phyloP scores from a whole-genome alignment of 37 sponge, comb jelly and placozoan species.

The Agelas oroides region DNA sequence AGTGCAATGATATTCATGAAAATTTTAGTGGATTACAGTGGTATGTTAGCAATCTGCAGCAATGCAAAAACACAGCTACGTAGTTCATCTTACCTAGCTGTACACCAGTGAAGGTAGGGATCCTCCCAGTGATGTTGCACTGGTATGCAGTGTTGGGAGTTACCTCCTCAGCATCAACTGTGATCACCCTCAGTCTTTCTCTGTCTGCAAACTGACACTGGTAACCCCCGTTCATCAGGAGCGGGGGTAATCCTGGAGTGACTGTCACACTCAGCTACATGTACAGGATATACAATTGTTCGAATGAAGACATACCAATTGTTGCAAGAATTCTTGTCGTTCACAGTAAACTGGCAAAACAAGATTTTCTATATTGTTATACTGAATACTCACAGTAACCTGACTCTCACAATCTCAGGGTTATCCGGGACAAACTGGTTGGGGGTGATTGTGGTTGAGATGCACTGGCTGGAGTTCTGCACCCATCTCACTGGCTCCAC shows the following conservation, averaged over 20 bases:
- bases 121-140: constrained; percentile 20
- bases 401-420: constrained; percentile 30
- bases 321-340: too few species aligned
- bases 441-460: constrained; percentile 17
- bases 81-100: not conserved
- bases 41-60: not conserved
- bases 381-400: too few species aligned
- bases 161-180: constrained; percentile 23
- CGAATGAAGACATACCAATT: too few species aligned
- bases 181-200: constrained; percentile 6
- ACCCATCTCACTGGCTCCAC: constrained; percentile 30
- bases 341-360: too few species aligned
- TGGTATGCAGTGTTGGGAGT: not conserved
- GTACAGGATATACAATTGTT: too few species aligned
- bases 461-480: constrained; percentile 1
- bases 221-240: constrained; percentile 27
- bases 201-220: constrained; percentile 30
- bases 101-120: constrained; percentile 12
- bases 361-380: too few species aligned
- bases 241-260: constrained; percentile 43
- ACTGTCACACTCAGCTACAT: constrained; percentile 13
- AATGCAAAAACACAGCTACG: not conserved
- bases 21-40: too few species aligned
- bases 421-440: constrained; percentile 22
- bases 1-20: too few species aligned